Conservation (phyloP, 2,797 vertebrate genomes). For the Phoxinus dragarum region DNA sequence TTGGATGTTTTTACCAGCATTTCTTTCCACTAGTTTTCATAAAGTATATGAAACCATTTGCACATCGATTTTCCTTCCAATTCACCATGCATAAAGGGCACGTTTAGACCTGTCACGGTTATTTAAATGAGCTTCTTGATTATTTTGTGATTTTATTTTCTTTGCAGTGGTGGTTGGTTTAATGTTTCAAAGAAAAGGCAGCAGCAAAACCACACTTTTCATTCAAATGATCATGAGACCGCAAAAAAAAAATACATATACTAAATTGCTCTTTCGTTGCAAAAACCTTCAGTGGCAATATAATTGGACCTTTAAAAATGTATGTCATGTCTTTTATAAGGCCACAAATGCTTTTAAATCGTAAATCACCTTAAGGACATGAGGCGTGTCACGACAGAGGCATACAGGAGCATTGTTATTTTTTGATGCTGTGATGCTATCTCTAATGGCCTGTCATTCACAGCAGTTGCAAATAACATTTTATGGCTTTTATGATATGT, state of each 20-base stretch:
- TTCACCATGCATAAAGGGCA: neutral
- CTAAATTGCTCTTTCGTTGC: neutral
- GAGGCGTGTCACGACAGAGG: neutral
- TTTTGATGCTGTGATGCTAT: neutral
- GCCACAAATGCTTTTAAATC: neutral
- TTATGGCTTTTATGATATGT: constrained; percentile 36
- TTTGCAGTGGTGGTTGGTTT: neutral
- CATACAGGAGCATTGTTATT: constrained; percentile 9
- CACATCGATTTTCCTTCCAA: neutral
- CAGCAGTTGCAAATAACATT: neutral
- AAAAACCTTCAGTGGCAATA: neutral
- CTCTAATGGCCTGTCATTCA: constrained; percentile 8
- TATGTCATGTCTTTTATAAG: neutral
- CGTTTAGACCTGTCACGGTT: neutral
- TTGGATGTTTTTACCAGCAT: neutral
- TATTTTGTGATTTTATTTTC: neutral
- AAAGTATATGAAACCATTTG: neutral
- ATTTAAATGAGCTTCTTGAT: neutral
- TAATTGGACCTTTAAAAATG: neutral
- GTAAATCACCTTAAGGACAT: neutral
- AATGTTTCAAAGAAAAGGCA: neutral
- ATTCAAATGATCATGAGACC: neutral
- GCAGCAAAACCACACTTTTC: neutral
- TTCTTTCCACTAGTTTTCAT: neutral
- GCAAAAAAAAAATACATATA: neutral